Conservation (phyloP, 2,113 vertebrate genomes). For the Meles meles region DNA sequence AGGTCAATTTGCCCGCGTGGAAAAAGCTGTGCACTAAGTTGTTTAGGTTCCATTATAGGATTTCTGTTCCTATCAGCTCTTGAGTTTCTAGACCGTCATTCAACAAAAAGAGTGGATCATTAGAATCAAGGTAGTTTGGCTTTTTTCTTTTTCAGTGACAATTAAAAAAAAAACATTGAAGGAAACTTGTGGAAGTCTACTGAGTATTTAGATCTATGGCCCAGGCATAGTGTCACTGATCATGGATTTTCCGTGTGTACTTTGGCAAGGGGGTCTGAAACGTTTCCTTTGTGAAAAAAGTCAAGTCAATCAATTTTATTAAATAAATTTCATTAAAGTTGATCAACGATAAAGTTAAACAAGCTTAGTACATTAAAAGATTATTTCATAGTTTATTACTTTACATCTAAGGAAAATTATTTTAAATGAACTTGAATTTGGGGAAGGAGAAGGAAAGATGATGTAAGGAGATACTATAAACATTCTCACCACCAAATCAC, state of each 20-base stretch:
- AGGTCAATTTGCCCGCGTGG: neutral
- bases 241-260: neutral
- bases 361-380: neutral
- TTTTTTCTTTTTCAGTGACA: neutral
- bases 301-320: neutral
- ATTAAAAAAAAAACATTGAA: neutral
- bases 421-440: neutral
- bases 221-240: too few species aligned
- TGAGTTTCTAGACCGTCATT: neutral
- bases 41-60: neutral
- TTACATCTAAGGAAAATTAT: neutral
- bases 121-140: neutral
- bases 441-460: neutral
- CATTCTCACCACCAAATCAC: conserved; percentile 22
- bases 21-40: neutral
- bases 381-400: neutral
- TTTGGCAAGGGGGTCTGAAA: neutral
- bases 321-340: neutral
- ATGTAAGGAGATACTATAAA: neutral
- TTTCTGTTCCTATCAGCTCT: neutral
- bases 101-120: neutral
- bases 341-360: neutral
- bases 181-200: neutral
- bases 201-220: neutral
- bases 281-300: neutral